phyloP scores from a whole-genome alignment of 2,797 vertebrate genomes.

The Thunnus albacares region DNA sequence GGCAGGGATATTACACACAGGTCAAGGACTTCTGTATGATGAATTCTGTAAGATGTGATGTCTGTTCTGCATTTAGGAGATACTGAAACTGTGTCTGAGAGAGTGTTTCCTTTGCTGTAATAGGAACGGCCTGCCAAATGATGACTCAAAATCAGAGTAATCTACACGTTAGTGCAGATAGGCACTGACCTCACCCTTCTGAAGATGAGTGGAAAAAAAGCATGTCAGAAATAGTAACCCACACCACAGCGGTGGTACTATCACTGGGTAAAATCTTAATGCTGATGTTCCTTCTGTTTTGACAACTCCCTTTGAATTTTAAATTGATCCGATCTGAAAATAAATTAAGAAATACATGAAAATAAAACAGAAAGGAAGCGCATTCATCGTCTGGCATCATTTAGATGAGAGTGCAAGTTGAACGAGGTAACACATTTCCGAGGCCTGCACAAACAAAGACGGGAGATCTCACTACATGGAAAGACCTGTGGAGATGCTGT shows the following conservation, averaged over 20 bases:
- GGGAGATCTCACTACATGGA: slow-evolving; percentile 54
- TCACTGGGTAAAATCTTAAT: slow-evolving; percentile 17
- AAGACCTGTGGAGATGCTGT: slow-evolving; percentile 79
- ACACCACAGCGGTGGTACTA: neutral
- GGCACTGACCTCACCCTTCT: slow-evolving; percentile 37
- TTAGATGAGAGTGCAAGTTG: slow-evolving; percentile 43
- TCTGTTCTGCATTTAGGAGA: slow-evolving; percentile 11
- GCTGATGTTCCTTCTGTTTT: neutral
- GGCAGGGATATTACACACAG: slow-evolving; percentile 29
- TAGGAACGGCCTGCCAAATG: slow-evolving; percentile 17
- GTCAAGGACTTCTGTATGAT: slow-evolving; percentile 34
- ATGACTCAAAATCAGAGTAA: slow-evolving; percentile 26
- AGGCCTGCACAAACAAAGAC: slow-evolving; percentile 55
- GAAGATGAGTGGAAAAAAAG: slow-evolving; percentile 11
- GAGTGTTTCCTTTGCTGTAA: slow-evolving; percentile 10
- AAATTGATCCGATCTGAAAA: slow-evolving; percentile 29
- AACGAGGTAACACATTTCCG: slow-evolving; percentile 40
- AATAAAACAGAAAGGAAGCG: slow-evolving; percentile 16
- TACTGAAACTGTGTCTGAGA: neutral
- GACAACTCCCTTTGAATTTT: slow-evolving; percentile 12
- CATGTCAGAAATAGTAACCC: neutral
- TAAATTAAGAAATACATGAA: slow-evolving; percentile 13
- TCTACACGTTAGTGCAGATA: slow-evolving; percentile 20
- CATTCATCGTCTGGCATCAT: slow-evolving; percentile 38
- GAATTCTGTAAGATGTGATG: slow-evolving; percentile 25